Conservation (phyloP, 1,140 invertebrate genomes). For the Polyergus mexicanus region DNA sequence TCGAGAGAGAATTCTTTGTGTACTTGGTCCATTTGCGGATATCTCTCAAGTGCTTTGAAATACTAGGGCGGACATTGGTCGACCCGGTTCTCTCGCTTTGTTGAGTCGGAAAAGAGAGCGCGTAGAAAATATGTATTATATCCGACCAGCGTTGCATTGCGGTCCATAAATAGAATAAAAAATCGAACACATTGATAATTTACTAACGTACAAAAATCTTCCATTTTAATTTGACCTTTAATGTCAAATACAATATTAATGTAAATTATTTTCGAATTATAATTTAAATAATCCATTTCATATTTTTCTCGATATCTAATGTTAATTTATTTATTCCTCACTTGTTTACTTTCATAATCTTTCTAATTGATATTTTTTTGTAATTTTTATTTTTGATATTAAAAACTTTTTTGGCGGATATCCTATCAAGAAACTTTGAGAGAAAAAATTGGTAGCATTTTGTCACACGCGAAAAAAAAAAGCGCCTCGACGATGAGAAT, state of each 20-base stretch:
- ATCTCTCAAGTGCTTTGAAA: constrained; percentile 46
- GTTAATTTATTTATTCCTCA: constrained; percentile 12
- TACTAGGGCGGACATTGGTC: constrained; percentile 19
- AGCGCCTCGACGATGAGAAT: constrained; percentile 38
- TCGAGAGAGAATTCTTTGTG: constrained; percentile 45
- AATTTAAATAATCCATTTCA: neutral
- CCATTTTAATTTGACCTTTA: neutral
- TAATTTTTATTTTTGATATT: neutral
- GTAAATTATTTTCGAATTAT: neutral
- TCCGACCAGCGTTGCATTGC: neutral
- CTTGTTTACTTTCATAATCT: neutral
- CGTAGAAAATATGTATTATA: constrained; percentile 4
- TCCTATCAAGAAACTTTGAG: neutral
- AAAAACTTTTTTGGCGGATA: neutral
- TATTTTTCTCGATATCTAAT: neutral
- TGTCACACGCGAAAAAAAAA: constrained; percentile 6
- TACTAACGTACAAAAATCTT: constrained; percentile 1
- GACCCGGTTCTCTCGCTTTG: neutral
- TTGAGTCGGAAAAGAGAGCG: constrained; percentile 1
- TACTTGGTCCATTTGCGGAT: constrained; percentile 37
- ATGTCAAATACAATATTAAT: too few relatives aligned
- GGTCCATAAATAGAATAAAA: neutral
- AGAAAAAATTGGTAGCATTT: constrained; percentile 54
- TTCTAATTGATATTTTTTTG: neutral
- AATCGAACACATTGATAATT: neutral